Base-by-base conservation (phyloP, 2,113 vertebrate species). In the Cathartes aura region DNA sequence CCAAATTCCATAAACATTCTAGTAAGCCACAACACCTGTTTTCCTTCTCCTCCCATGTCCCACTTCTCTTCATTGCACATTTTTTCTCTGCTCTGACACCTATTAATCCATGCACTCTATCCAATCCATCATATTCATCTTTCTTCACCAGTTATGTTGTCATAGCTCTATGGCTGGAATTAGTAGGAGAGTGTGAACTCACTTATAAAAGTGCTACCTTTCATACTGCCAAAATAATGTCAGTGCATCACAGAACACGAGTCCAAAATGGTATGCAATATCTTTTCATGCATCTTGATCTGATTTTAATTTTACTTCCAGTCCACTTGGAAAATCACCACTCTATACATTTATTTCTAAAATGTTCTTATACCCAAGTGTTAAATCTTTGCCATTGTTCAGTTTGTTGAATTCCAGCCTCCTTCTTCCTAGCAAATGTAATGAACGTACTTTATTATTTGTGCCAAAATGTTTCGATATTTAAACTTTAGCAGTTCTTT, bases 171-270 rank as follows among this genome's bases (percentile, higher is more conserved):
- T 67, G 58, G 59, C 55, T 93, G 80, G 94, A 96, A 90, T 94
- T 81, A 93, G 73, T n/a, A 66, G 87, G 64, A 66, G 55, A 94
- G 87, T 78, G 80, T 89, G 64, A 96, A 94, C 86, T 96, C 71
- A 12, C 73, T 95, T 82, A 72, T 30, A 80, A 76, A 94, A 96
- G 73, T 64, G 66, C 67, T 95, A 47, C 73, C 81, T 97, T 84
- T 86, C 40, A 23, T 90, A 79, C 45, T 95, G 96, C 97, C 97
- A 97, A 96, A 97, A 79, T 86, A 94, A 95, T 81, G 85, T 93
- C 96, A 96, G 68, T 78, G 17, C 59, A 60, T 94, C 82, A 84
- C 82, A 89, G 84, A 95, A 96, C 89, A 96, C 72, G 2, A 92
- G 71, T 72, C 55, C 84, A 95, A 95, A 94, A 95, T 90, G 81